Base-by-base conservation (phyloP, 2,113 vertebrate genomes). In the Xerus inauris region DNA sequence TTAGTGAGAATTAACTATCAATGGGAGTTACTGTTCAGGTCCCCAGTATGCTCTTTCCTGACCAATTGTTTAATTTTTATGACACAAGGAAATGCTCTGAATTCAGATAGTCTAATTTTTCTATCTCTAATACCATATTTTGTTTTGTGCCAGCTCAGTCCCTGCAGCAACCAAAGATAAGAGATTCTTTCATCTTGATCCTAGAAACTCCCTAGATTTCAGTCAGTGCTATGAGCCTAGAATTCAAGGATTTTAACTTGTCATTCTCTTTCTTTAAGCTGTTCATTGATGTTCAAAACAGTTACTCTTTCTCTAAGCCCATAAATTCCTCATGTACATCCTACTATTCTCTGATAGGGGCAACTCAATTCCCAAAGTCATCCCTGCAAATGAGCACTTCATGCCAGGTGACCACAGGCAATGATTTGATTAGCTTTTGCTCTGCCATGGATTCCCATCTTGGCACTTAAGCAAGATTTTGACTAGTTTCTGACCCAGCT, bases 201-300 rank as follows among this genome's bases (percentile, higher is more conserved):
- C 77, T 54, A 91, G 87, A 96, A 95, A 96, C 69, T 91, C 93
- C 54, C 90, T 94, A 69, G 87, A 97, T 97, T 97, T 95, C 42
- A 87, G 35, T 84, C 89, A 64, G 81, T 86, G 22, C 73, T 94
- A 24, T 96, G 38, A 94, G n/a, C 83, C 69, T 94, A 96, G 69
- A 96, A 96, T 96, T 93, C 89, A 95, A 95, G 86, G 93, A 96
- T 94, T 96, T 96, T 87, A 94, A 88, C 92, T 96, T 97, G 96
- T 94, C 95, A 97, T 88, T 95, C 85, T 91, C 47, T 96, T 95
- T 94, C 67, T 96, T 96, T 87, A 87, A 96, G 83, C 69, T 94
- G 8, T 35, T 69, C 59, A 93, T 92, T 97, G 95, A 96, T 97
- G 92, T 95, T 93, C 89, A 86, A 95, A 96, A 79, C 75, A 89